Base-by-base conservation (phyloP, 2,888 invertebrate species). In the Synanthedon andrenaeformis region DNA sequence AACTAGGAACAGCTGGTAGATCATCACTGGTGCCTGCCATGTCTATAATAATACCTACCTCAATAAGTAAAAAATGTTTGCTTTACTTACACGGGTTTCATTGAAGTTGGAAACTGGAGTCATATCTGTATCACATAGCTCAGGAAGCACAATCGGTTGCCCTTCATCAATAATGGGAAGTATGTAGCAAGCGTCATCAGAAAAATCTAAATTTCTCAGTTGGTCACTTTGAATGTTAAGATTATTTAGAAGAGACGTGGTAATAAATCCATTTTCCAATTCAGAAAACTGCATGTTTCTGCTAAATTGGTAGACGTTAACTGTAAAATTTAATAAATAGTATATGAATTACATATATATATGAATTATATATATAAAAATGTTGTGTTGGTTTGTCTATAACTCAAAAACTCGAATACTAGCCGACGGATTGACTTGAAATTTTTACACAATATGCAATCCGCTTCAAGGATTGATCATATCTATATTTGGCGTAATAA, bases 261-360 rank as follows among this genome's bases (percentile, higher is more conserved):
- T 70, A 51, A 84, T 66, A 0, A 67, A 57, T 0, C 62, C 61
- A 5, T 55, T 55, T 35, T 69, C 61, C 62, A 76, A 59, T 5
- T 57, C 63, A 0, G 64, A 56, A 41, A 59, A 63, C 0, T 56
- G 42, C 0, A 59, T 56, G 2, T 54, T 19, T 56, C 73, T 65
- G 42, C 72, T 67, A n/a, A 82, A 61, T 42, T 75, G 71, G 81
- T 81, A 82, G 55, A 83, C 51, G 56, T 70, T 64, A n/a, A 85
- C 84, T 85, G 72, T 49, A 58, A 69, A 54, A 23, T 23, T 23
- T 23, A 23, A 35, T 10, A 35, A 10, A 35, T 8, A 35, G 35
- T 35, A 35, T 2, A 3, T 35, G 3, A 8, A 8, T 28, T 28
- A 28, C 28, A n/a, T n/a, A n/a, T n/a, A n/a, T n/a, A n/a, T n/a